These are phyloP conservation scores for Hemicrepidius hirtus DNA, from an alignment of 2,888 invertebrate genomes.

Conservation along the genomic window DNA sequence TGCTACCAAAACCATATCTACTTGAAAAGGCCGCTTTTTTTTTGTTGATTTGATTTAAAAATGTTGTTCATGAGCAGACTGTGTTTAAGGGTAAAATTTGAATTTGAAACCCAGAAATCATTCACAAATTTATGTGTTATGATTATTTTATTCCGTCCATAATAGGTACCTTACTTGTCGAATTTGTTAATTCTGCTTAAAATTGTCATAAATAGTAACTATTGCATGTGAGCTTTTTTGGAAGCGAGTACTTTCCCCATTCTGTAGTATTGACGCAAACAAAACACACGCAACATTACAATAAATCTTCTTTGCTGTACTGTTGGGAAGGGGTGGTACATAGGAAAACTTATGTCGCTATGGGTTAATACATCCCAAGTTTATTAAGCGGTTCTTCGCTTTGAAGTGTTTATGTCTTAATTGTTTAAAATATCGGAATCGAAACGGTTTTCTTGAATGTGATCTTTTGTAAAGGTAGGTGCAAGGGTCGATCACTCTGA, in stretches of 20 bases:
- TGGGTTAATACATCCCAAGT: not conserved
- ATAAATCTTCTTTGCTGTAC: conserved; percentile 16
- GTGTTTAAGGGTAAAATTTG: too few relatives aligned
- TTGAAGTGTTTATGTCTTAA: not conserved
- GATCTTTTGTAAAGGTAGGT: conserved; percentile 39
- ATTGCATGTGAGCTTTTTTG: conserved; percentile 10
- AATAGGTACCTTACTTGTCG: too few relatives aligned
- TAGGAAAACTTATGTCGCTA: not conserved
- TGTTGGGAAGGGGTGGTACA: conserved; percentile 10
- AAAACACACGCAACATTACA: conserved; percentile 15
- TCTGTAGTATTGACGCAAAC: conserved; percentile 8
- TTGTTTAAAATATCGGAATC: not conserved
- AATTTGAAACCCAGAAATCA: too few relatives aligned
- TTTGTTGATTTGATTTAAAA: not conserved
- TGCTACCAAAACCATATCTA: conserved; percentile 17
- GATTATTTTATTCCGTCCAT: too few relatives aligned
- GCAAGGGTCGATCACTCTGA: conserved; percentile 47
- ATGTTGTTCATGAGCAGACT: too few relatives aligned
- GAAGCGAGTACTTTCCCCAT: conserved; percentile 4
- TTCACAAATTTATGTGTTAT: too few relatives aligned
- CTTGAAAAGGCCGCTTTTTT: not conserved
- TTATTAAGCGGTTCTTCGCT: not conserved
- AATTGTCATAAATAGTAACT: not conserved
- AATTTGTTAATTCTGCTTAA: too few relatives aligned
- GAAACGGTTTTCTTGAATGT: conserved; percentile 1